Evolutionary conservation across 2,797 vertebrate genomes (phyloP), one percentile per base, ranked within the genome.

Genomic region (Limnodromus scolopaceus): DNA sequence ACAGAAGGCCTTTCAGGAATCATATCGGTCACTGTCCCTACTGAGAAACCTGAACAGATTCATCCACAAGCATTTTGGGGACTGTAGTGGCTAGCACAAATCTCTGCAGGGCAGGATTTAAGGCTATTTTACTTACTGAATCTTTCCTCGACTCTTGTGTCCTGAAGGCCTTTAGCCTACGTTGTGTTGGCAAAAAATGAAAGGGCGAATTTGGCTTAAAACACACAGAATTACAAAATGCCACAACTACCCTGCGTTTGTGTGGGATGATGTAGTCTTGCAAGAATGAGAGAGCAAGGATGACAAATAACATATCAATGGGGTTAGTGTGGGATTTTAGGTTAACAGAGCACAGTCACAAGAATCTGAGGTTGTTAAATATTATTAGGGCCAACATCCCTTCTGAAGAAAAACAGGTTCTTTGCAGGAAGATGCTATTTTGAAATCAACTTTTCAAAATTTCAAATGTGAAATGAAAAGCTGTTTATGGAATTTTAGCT

Each of bases 231-330:
- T 94, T 89, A 78, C 86, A 65, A 92, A 96, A 94, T 58, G 76
- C 61, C 54, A 76, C 53, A 80, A 79, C 39, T 83, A 86, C 92
- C 61, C 84, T 61, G 66, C 43, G 77, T 72, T 74, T 63, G 71
- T 32, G 65, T 1, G 2, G 36, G 64, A 70, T 94, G 92, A 95
- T 51, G 77, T 36, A 45, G 51, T 69, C 89, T 58, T 76, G 53
- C 41, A 92, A 78, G 91, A 91, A 94, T 81, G 84, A 84, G 80
- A 91, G 77, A 72, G 32, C 46, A 72, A 80, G 72, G 75, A 93
- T 94, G 86, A 97, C 92, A 87, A 95, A 94, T 63, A 95, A 90
- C 92, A 60, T 93, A 93, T 78, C 80, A 90, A 88, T 90, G 87
- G 49, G 57, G 71, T 78, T 89, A 95, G 30, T 25, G 25, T 72